Conservation (phyloP, 2,113 vertebrate species). For the Amazona vittata region DNA sequence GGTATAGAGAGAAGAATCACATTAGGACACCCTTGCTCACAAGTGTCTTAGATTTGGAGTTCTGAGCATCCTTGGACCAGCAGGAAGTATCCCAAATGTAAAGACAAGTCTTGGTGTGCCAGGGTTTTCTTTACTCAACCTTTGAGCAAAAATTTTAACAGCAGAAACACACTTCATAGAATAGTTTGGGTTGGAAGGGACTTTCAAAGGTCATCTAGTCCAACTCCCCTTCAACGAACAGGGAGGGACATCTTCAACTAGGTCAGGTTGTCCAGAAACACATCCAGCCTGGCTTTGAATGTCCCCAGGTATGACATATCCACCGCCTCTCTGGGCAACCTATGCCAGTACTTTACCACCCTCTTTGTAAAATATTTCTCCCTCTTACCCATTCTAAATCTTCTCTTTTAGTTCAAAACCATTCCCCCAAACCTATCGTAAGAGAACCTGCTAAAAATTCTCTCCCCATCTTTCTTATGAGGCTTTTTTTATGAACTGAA, state of each 20-base stretch:
- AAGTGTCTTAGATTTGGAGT: neutral
- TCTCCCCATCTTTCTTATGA: neutral
- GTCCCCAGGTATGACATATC: neutral
- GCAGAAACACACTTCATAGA: neutral
- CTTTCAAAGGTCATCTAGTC: neutral
- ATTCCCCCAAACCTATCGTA: neutral
- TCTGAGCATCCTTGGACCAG: neutral
- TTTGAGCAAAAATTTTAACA: neutral
- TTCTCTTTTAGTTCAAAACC: neutral
- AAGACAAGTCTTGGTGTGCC: neutral
- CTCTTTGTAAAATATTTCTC: neutral
- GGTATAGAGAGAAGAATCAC: neutral
- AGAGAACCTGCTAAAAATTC: neutral
- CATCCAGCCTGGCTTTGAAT: neutral
- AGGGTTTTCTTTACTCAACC: neutral
- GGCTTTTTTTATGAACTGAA: neutral
- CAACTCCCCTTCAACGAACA: neutral
- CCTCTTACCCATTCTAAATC: neutral
- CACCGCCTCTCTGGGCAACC: neutral
- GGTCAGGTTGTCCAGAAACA: neutral
- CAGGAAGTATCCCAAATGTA: neutral
- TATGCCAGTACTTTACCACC: neutral
- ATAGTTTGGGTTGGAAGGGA: neutral
- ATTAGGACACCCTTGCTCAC: neutral
- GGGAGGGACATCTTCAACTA: neutral